Evolutionary conservation across 2,113 vertebrate species (phyloP).

Genomic region (Panthera tigris): DNA sequence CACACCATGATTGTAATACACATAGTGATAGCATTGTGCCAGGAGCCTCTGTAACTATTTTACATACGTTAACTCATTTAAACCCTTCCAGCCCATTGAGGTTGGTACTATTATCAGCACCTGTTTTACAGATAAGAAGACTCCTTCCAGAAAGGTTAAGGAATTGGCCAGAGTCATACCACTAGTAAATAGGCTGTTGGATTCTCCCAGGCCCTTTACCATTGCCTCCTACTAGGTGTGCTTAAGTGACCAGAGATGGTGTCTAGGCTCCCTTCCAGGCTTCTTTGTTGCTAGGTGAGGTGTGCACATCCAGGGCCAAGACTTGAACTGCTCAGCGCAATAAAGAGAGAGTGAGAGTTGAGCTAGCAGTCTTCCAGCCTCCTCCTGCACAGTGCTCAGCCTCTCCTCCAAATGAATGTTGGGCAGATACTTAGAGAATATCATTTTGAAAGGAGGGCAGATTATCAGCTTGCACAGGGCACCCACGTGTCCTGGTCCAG

Average conservation of each 20-base stretch:
- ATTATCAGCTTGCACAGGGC: neutral
- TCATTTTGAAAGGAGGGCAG: conserved; percentile 30
- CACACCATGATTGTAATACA: neutral
- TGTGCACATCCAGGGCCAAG: neutral
- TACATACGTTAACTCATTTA: neutral
- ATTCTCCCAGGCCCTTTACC: neutral
- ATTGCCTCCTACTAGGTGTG: neutral
- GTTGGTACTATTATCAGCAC: neutral
- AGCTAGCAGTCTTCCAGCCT: neutral
- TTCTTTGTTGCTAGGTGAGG: neutral
- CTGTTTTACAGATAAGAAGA: conserved; percentile 5
- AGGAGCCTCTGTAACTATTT: conserved; percentile 5
- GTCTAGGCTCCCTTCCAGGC: neutral
- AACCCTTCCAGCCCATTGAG: neutral
- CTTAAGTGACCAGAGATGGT: neutral
- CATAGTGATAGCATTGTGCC: neutral
- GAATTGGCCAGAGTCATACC: neutral
- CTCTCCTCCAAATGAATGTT: neutral
- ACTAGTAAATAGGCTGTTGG: neutral
- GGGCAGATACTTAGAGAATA: conserved; percentile 37
- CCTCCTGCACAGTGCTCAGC: neutral
- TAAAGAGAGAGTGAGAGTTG: neutral
- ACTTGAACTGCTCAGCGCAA: neutral
- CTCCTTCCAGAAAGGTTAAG: neutral
- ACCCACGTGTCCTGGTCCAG: neutral